These are phyloP conservation scores for Lanistes nyassanus DNA, from an alignment of 1,140 invertebrate species.

Conservation along the genomic window DNA sequence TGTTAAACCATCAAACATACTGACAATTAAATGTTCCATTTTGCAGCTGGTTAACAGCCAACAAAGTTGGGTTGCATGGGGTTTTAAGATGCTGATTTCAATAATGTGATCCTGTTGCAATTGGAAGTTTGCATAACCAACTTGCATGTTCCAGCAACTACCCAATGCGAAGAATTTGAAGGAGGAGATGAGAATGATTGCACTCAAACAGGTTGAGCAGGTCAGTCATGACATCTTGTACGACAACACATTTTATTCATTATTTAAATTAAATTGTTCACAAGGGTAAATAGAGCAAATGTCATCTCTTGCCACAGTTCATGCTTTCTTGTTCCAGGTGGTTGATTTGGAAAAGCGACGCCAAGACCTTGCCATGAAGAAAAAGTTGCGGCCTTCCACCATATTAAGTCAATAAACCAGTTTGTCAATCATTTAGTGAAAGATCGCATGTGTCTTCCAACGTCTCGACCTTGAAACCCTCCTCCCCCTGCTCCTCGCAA, in stretches of 20 bases:
- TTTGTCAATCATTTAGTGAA: conserved; percentile 47
- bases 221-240: conserved; percentile 1
- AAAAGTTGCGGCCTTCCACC: conserved; percentile 16
- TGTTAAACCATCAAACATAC: not conserved
- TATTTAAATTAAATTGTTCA: no score
- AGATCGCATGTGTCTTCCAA: conserved; percentile 47
- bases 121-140: no score
- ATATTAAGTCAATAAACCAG: not conserved
- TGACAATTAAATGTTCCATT: not conserved
- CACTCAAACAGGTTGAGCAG: conserved; percentile 40
- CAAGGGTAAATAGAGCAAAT: no score
- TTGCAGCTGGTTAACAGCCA: not conserved
- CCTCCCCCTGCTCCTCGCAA: conserved; percentile 23
- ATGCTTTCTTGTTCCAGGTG: conserved; percentile 22
- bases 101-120: not conserved
- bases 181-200: conserved; percentile 40
- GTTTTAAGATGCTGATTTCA: not conserved
- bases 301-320: no score
- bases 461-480: conserved; percentile 33
- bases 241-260: no score
- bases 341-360: conserved; percentile 33
- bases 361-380: conserved; percentile 26
- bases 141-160: conserved; percentile 32
- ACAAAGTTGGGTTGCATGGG: not conserved
- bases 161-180: conserved; percentile 37